Evolutionary conservation across 2,888 invertebrate species (phyloP).

Genomic region (Metopia argyrocephala): DNA sequence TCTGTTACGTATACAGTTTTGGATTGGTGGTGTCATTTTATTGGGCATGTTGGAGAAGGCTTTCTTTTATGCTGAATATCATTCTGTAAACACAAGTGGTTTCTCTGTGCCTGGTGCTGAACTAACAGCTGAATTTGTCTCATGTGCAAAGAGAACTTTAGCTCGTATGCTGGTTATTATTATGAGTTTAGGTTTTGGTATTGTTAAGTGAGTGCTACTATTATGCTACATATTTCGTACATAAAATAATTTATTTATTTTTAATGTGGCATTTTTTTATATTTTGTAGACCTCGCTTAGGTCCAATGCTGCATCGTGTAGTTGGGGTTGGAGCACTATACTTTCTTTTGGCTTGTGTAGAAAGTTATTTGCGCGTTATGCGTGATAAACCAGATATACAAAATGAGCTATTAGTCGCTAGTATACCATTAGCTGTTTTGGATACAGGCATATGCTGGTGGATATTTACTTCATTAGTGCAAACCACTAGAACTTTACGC

Average conservation of each 20-base stretch:
- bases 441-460: slow-evolving; percentile 96
- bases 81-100: slow-evolving; percentile 86
- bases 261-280: not conserved
- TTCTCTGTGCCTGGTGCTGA: slow-evolving; percentile 84
- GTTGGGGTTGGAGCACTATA: slow-evolving; percentile 90
- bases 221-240: not conserved
- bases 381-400: slow-evolving; percentile 82
- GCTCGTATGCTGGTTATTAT: slow-evolving; percentile 96
- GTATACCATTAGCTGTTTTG: slow-evolving; percentile 90
- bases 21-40: slow-evolving; percentile 95
- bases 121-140: slow-evolving; percentile 93
- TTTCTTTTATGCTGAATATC: slow-evolving; percentile 93
- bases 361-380: slow-evolving; percentile 89
- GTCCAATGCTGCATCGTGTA: slow-evolving; percentile 92
- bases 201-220: slow-evolving; percentile 87
- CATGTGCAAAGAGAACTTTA: slow-evolving; percentile 93
- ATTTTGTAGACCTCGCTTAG: slow-evolving; percentile 87
- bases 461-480: slow-evolving; percentile 92
- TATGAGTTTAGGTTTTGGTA: slow-evolving; percentile 96
- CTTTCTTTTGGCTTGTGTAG: slow-evolving; percentile 90
- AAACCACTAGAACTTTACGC: slow-evolving; percentile 92
- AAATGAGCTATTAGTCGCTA: slow-evolving; percentile 85
- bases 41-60: slow-evolving; percentile 93
- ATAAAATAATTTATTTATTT: not conserved
- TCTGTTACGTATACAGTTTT: slow-evolving; percentile 94